Percentiles rank a stretch among this genome's conserved stretches.
phyloP scores from a whole-genome alignment of 2,113 vertebrate species.

The Harpagus bidentatus region DNA sequence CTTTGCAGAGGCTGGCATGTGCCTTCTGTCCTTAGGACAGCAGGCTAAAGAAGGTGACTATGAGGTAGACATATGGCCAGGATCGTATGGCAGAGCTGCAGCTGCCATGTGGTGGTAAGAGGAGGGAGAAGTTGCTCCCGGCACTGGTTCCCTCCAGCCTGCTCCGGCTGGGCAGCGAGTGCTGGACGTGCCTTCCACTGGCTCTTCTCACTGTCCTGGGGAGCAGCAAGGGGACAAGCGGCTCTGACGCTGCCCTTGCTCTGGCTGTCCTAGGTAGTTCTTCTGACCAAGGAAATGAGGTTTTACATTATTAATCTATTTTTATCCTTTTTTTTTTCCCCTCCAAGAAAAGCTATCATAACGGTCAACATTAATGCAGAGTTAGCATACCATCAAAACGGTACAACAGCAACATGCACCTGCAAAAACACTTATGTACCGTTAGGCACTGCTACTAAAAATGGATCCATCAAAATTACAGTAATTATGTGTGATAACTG shows the following conservation, averaged over 20 bases:
- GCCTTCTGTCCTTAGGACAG: not conserved
- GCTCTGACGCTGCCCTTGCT: not conserved
- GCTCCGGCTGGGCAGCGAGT: fast-evolving
- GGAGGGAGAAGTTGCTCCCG: not conserved
- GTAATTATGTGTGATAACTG: not conserved
- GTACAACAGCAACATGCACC: not conserved
- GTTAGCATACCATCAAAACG: fast-evolving
- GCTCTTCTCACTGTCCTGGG: not conserved
- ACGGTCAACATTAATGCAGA: not conserved
- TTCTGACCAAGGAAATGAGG: not conserved
- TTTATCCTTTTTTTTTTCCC: not conserved
- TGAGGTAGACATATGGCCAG: not conserved
- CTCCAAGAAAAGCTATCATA: not conserved
- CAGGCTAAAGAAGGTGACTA: not conserved
- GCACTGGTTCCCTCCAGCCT: not conserved
- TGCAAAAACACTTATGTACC: not conserved
- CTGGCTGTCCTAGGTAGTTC: not conserved
- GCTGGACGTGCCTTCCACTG: not conserved
- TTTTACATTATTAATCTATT: not conserved
- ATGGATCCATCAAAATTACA: not conserved
- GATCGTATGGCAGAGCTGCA: not conserved
- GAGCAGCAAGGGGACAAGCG: not conserved
- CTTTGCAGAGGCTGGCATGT: not conserved
- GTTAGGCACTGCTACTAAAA: not conserved
- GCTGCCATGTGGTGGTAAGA: not conserved